Base-by-base conservation (phyloP, 2,113 vertebrate species). In the Hippocampus guttulatus region DNA sequence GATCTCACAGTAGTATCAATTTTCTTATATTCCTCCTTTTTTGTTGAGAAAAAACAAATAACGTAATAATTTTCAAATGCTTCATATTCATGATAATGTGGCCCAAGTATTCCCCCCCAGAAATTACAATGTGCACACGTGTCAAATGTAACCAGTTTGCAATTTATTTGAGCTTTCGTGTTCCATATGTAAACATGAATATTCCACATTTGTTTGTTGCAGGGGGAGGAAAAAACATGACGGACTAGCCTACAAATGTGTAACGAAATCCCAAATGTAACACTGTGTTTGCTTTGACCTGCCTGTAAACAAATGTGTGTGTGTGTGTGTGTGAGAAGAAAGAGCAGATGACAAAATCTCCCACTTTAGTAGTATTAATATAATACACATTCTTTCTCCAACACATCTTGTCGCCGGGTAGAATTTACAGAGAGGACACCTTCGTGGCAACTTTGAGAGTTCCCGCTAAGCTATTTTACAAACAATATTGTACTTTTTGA, bases 141-240 rank as follows among this genome's bases (percentile, higher is more conserved):
- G 70, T 86, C 47, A 63, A 84, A 84, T 82, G 51, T 83, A 86
- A 80, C 64, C 5, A 71, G 72, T 71, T 79, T 81, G 69, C 64
- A 9, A 82, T 91, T 92, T 90, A 91, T 90, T 91, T 73, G 71
- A 87, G 85, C 74, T 82, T 88, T 82, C 88, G 82, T 68, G 75
- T 88, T 82, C 90, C 87, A 90, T 77, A 77, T 88, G 87, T 91
- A 91, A 90, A 92, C 88, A 90, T 84, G 70, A 78, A 89, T 87
- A 86, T 80, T 71, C 82, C 74, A 84, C 78, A 83, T 84, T 82
- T 74, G 63, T 77, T 74, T 78, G 81, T 74, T 72, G n/a, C 21
- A 21, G 51, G 8, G 54, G 54, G 76, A 83, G 4, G 15, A 49
- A 78, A 85, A 78, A 88, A 82, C 84, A 84, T 79, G 81, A 88